Evolutionary conservation across 2,113 vertebrate species (phyloP).

Genomic region (Anser brachyrhynchus): DNA sequence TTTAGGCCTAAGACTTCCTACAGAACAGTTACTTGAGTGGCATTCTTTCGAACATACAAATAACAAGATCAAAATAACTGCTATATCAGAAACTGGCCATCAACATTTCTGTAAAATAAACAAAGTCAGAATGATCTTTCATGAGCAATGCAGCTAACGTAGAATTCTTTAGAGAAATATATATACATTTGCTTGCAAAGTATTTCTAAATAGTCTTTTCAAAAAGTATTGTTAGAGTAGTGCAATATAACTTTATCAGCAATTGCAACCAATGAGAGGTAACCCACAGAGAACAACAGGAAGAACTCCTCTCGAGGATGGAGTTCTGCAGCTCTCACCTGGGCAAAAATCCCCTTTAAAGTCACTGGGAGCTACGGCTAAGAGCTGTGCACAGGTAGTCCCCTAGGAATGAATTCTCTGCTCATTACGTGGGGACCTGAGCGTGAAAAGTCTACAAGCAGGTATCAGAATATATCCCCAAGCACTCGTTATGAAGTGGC

Average conservation of each 20-base stretch:
- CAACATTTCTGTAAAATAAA: conserved; percentile 71
- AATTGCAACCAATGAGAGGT: conserved; percentile 31
- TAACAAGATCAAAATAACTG: conserved; percentile 59
- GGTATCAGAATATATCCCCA: conserved; percentile 65
- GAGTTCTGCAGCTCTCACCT: neutral
- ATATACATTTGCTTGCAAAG: conserved; percentile 44
- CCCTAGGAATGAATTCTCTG: conserved; percentile 47
- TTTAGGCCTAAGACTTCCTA: conserved; percentile 51
- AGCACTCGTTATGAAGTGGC: conserved; percentile 58
- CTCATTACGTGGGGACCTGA: conserved; percentile 26
- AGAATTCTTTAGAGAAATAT: conserved; percentile 61
- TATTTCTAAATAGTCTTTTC: conserved; percentile 59
- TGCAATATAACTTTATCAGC: conserved; percentile 70
- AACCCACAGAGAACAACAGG: conserved; percentile 1
- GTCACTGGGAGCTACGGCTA: neutral
- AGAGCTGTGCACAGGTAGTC: conserved; percentile 12
- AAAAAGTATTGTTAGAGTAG: conserved; percentile 70
- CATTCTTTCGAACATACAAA: conserved; percentile 69
- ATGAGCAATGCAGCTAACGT: conserved; percentile 65
- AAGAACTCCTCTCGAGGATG: neutral
- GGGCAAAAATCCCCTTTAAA: conserved; percentile 17
- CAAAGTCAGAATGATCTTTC: conserved; percentile 55
- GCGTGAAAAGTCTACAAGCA: conserved; percentile 50
- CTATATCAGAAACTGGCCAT: conserved; percentile 62
- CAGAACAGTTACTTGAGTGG: conserved; percentile 21